Evolutionary conservation across 2,797 vertebrate species (phyloP).

Genomic region (Pseudomugil tenellus): DNA sequence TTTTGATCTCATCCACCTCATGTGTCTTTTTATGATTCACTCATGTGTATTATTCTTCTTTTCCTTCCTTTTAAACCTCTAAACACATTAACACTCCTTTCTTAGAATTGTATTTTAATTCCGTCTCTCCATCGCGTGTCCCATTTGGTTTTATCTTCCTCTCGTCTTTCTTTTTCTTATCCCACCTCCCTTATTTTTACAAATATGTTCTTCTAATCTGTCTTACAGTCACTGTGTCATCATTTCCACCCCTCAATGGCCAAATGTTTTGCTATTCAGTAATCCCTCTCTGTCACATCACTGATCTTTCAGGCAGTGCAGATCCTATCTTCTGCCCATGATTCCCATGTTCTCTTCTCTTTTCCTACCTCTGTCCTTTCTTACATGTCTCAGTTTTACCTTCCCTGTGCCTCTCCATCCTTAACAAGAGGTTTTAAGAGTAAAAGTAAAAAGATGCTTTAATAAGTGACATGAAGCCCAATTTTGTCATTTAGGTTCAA

Average conservation of each 20-base stretch:
- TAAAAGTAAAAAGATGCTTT: too few species aligned
- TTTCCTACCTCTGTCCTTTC: background rate
- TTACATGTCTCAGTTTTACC: background rate
- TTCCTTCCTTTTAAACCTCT: background rate
- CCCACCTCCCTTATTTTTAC: background rate
- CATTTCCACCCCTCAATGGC: slow-evolving; percentile 23
- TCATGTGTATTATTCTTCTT: slow-evolving; percentile 8
- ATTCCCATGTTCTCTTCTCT: background rate
- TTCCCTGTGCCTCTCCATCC: background rate
- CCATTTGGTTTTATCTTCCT: slow-evolving; percentile 34
- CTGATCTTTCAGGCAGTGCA: slow-evolving; percentile 28
- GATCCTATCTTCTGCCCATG: slow-evolving; percentile 10
- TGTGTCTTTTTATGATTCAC: slow-evolving; percentile 19
- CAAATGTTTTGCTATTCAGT: slow-evolving; percentile 10
- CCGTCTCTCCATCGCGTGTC: background rate
- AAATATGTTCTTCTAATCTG: background rate
- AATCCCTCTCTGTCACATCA: slow-evolving; percentile 1
- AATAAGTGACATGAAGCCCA: too few species aligned
- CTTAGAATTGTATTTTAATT: slow-evolving; percentile 6
- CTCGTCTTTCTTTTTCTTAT: slow-evolving; percentile 2
- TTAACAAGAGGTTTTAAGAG: background rate
- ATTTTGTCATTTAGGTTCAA: too few species aligned
- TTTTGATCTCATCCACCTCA: slow-evolving; percentile 39
- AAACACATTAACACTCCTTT: slow-evolving; percentile 13
- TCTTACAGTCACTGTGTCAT: slow-evolving; percentile 3